Evolutionary conservation across 2,797 vertebrate genomes (phyloP).

Genomic region (Gobionotothen gibberifrons): DNA sequence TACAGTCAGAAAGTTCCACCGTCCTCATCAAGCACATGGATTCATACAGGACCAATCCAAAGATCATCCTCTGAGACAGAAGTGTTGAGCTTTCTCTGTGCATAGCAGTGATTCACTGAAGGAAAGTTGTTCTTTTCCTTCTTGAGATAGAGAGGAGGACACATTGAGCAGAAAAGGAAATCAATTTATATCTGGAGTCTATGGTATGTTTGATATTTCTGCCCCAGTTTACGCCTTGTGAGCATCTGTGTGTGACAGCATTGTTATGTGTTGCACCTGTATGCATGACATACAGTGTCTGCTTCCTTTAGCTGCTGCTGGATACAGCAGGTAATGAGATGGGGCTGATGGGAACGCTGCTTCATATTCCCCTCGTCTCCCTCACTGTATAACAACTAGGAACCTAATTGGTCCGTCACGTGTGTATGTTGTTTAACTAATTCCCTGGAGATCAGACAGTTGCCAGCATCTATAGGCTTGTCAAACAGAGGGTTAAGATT

Average conservation of each 20-base stretch:
- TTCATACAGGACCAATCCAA: constrained; percentile 3
- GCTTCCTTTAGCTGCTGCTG: constrained; percentile 50
- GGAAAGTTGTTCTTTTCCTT: constrained; percentile 19
- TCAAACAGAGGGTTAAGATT: constrained; percentile 45
- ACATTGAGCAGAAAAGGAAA: constrained; percentile 33
- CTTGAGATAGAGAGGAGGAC: constrained; percentile 14
- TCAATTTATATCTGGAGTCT: constrained; percentile 20
- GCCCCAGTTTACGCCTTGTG: constrained; percentile 32
- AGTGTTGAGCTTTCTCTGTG: not conserved
- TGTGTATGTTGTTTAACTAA: constrained; percentile 40
- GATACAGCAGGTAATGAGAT: constrained; percentile 59
- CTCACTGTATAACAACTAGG: constrained; percentile 38
- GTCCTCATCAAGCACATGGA: constrained; percentile 4
- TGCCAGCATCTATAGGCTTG: constrained; percentile 48
- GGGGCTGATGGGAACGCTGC: constrained; percentile 37
- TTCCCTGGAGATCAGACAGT: constrained; percentile 53
- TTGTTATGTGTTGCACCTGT: constrained; percentile 48
- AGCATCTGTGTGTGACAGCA: constrained; percentile 32
- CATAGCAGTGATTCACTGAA: constrained; percentile 15
- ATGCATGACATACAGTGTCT: constrained; percentile 27
- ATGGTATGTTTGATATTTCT: constrained; percentile 40
- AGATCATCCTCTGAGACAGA: constrained; percentile 1
- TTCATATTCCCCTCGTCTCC: constrained; percentile 40
- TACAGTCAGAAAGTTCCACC: constrained; percentile 9
- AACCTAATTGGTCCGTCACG: constrained; percentile 58